Evolutionary conservation across 2,888 invertebrate genomes (phyloP).

Genomic region (Ptycholaimellus sp.): DNA sequence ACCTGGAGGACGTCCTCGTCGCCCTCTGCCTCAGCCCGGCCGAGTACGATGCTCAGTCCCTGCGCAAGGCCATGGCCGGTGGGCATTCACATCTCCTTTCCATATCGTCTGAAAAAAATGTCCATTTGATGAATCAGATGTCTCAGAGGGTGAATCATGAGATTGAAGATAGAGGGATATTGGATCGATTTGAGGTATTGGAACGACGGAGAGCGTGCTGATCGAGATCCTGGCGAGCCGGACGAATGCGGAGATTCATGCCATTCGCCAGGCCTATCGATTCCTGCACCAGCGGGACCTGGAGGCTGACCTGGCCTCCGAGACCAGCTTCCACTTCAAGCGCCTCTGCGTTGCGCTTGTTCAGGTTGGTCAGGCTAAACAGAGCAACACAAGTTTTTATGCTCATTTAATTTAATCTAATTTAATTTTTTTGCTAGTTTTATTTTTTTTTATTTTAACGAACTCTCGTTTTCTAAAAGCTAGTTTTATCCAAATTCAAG

Average conservation of each 20-base stretch:
- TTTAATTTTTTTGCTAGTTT: no score
- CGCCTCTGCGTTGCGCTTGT: slow-evolving; percentile 45
- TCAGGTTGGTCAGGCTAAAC: slow-evolving; percentile 46
- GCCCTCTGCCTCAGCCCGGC: slow-evolving; percentile 23
- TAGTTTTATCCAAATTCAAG: no score
- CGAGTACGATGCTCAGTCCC: slow-evolving; percentile 29
- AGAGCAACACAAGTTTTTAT: no score
- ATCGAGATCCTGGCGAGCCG: slow-evolving; percentile 69
- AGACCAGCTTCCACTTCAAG: slow-evolving; percentile 74
- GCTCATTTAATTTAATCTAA: no score
- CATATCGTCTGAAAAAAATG: no score
- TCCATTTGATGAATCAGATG: no score
- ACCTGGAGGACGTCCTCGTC: slow-evolving; percentile 19
- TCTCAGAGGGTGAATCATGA: no score
- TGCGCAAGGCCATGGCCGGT: slow-evolving; percentile 28
- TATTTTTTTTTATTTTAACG: no score
- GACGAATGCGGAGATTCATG: slow-evolving; percentile 41
- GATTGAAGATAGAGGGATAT: no score
- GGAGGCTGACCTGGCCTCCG: slow-evolving; percentile 35
- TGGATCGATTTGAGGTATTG: no score
- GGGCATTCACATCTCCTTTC: background rate
- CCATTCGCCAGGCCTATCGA: slow-evolving; percentile 26
- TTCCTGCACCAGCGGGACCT: slow-evolving; percentile 16
- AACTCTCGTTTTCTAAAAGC: no score
- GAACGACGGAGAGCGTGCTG: slow-evolving; percentile 54